Evolutionary conservation across 2,888 invertebrate genomes (phyloP), one percentile per base, ranked within the genome.

Genomic region (Atethmia centrago): DNA sequence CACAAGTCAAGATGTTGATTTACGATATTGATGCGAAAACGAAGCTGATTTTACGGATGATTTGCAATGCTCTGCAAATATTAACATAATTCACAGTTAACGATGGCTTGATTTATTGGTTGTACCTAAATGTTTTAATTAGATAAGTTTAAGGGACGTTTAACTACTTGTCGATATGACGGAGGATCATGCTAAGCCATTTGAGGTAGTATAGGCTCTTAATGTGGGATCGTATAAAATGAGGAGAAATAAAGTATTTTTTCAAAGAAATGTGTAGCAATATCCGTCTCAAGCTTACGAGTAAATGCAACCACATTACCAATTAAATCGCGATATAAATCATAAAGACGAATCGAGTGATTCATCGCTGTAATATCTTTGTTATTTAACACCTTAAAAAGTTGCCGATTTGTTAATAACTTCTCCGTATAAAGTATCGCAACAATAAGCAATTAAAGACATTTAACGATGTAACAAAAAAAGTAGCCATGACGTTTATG

Each of bases 371-470:
- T 62, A 77, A 72, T 76, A 62, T 58, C 61, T 58, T 47, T 55
- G 66, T 79, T 76, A 77, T 73, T 77, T 62, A 75, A 79, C 64
- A 71, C 71, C 19, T 62, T 58, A 77, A 64, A 71, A 65, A 70
- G 64, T 65, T 76, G 55, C 47, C 61, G 63, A 71, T 79, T 74
- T 74, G 77, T 74, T 69, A 65, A 76, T 67, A 69, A 47, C 49
- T 64, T 82, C 66, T 21, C 53, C 71, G 68, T 73, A 77, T 61
- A 69, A 75, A 71, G 64, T 73, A 74, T 77, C 53, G 77, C 73
- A 70, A 81, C 59, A 76, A 74, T 76, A 71, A 61, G 66, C 65
- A 75, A 78, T 79, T 80, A 80, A 76, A 79, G 14, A 66, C 47
- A 9, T 73, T 77, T 78, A 63, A 74, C 65, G 72, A 76, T 62